Evolutionary conservation across 2,113 vertebrate species (phyloP).

Genomic region (Semnornis frantzii): DNA sequence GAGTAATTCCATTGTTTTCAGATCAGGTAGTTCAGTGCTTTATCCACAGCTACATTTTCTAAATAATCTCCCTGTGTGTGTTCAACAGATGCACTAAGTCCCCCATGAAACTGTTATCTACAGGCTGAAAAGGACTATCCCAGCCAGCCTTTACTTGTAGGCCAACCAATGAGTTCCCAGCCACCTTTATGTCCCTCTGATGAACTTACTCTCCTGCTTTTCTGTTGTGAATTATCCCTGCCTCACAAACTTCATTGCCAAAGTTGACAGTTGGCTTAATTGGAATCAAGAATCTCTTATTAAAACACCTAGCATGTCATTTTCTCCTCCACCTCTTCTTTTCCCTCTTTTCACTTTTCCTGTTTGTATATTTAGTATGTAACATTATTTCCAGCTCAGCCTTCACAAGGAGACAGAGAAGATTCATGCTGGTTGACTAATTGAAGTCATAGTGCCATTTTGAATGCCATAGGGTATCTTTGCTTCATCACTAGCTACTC

Average conservation of each 20-base stretch:
- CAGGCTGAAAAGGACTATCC: not conserved
- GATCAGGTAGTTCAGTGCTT: not conserved
- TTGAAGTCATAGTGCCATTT: not conserved
- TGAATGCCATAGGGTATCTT: not conserved
- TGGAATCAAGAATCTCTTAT: not conserved
- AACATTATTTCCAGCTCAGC: not conserved
- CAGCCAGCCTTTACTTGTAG: not conserved
- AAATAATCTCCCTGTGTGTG: not conserved
- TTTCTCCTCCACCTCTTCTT: not conserved
- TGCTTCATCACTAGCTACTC: not conserved
- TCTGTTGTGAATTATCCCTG: not conserved
- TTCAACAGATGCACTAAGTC: not conserved
- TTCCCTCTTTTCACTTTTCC: not conserved
- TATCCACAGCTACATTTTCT: not conserved
- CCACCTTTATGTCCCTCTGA: not conserved
- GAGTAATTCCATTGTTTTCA: not conserved
- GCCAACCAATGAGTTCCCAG: not conserved
- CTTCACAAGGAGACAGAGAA: not conserved
- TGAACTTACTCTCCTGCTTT: not conserved
- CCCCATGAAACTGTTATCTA: not conserved
- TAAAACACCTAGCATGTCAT: not conserved
- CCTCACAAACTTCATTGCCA: not conserved
- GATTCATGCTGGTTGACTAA: not conserved
- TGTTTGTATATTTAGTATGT: not conserved
- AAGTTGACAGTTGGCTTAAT: not conserved